These are phyloP conservation scores for Lycaon pictus DNA, from an alignment of 2,113 vertebrate species.

Conservation along the genomic window DNA sequence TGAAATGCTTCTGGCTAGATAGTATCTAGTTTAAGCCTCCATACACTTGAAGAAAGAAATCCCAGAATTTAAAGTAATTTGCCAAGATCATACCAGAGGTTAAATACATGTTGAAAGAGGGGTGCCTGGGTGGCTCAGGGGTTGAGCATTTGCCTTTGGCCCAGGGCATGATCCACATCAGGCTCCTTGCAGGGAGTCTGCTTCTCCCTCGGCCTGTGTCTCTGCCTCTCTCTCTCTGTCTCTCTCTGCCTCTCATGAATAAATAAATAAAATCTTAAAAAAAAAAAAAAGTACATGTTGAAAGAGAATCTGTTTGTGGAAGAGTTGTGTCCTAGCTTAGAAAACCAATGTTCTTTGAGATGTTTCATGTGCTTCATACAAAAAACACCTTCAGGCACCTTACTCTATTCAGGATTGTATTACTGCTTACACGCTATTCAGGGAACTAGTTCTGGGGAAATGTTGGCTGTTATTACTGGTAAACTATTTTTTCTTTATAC, in stretches of 20 bases:
- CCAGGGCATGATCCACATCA: no score
- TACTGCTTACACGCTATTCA: background rate
- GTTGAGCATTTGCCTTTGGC: no score
- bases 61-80: background rate
- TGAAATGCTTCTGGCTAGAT: no score
- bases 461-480: background rate
- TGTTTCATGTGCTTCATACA: background rate
- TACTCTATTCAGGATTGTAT: background rate
- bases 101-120: background rate
- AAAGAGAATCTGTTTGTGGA: constrained; percentile 22
- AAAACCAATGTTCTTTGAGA: background rate
- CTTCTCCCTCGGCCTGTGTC: no score
- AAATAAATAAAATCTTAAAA: no score
- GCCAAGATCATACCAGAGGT: background rate
- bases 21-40: constrained; percentile 1
- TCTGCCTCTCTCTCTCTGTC: no score
- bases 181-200: no score
- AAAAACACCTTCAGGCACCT: background rate
- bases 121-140: no score
- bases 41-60: background rate
- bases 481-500: constrained; percentile 5
- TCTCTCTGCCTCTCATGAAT: no score
- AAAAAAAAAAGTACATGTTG: background rate
- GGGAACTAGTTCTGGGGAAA: background rate
- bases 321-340: background rate